A percentile compares a stretch with the other conserved stretches of the same genome.
phyloP scores from a whole-genome alignment of 2,113 vertebrate genomes.

The Tachuris rubrigastra region DNA sequence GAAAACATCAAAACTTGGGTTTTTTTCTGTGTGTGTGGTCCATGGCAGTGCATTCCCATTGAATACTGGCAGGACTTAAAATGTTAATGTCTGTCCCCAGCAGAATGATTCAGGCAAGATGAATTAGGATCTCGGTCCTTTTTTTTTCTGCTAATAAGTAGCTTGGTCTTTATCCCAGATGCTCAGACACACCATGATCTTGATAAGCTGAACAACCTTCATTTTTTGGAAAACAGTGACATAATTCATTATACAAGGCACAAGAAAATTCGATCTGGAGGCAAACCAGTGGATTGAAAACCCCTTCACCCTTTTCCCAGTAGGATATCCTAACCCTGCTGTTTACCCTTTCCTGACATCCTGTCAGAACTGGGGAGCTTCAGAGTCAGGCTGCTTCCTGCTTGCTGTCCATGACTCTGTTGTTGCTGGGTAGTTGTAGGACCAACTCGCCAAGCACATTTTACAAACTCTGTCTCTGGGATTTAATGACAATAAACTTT shows the following conservation, averaged over 20 bases:
- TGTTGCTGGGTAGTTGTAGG: neutral
- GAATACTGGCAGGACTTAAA: neutral
- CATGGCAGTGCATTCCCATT: neutral
- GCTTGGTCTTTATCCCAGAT: neutral
- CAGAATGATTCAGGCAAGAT: neutral
- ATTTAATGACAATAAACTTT: neutral
- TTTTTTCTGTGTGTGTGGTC: neutral
- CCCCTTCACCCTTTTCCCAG: neutral
- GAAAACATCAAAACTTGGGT: neutral
- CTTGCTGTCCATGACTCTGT: neutral
- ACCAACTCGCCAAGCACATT: neutral
- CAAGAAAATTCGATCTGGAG: neutral
- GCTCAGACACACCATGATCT: neutral
- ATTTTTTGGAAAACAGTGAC: neutral
- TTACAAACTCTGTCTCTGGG: neutral
- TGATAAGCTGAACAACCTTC: neutral
- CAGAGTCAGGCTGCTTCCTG: neutral
- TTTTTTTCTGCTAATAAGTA: neutral
- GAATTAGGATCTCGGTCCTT: neutral
- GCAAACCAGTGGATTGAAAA: neutral
- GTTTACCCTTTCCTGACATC: neutral
- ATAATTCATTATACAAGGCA: neutral
- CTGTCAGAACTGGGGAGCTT: neutral
- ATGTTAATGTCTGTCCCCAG: neutral
- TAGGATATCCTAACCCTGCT: neutral